Percentiles rank a stretch among this genome's conserved stretches.
phyloP scores from a whole-genome alignment of 1,140 invertebrate genomes.

The Colletes gigas region DNA sequence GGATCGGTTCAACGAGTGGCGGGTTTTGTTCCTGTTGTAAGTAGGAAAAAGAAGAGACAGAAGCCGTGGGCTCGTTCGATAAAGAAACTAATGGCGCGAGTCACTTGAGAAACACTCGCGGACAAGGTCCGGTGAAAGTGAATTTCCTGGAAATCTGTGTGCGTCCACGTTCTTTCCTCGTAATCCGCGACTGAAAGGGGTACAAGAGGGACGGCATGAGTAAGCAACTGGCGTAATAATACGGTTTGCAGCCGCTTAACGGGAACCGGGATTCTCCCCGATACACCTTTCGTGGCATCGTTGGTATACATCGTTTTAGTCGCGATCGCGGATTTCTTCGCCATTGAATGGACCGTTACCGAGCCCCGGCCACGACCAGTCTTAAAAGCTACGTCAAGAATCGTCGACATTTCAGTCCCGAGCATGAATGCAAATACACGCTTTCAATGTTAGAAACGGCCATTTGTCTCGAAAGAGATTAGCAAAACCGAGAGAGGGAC shows the following conservation, averaged over 20 bases:
- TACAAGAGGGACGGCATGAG: constrained; percentile 25
- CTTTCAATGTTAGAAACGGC: neutral
- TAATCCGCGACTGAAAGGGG: constrained; percentile 28
- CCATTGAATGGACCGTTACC: constrained; percentile 4
- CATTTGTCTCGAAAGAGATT: neutral
- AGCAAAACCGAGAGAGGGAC: neutral
- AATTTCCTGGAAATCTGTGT: constrained; percentile 76
- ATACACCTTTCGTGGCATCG: constrained; percentile 16
- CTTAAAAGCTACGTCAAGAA: neutral
- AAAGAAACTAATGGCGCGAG: constrained; percentile 44
- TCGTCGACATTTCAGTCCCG: neutral
- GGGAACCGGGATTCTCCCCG: constrained; percentile 54
- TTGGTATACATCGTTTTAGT: constrained; percentile 1
- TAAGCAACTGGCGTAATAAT: constrained; percentile 48
- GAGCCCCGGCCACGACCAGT: neutral
- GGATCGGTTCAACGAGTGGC: neutral
- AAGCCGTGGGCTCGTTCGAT: constrained; percentile 1
- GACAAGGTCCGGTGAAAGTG: constrained; percentile 76
- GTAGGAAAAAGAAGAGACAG: neutral
- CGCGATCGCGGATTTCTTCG: constrained; percentile 2
- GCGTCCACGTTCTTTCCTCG: constrained; percentile 64
- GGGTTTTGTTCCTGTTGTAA: neutral
- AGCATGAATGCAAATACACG: constrained; percentile 20
- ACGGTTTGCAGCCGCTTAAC: constrained; percentile 55
- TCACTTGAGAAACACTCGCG: constrained; percentile 49